Evolutionary conservation across 2,113 vertebrate species (phyloP), one percentile per base, ranked within the genome.

Genomic region (Xiphophorus couchianus): DNA sequence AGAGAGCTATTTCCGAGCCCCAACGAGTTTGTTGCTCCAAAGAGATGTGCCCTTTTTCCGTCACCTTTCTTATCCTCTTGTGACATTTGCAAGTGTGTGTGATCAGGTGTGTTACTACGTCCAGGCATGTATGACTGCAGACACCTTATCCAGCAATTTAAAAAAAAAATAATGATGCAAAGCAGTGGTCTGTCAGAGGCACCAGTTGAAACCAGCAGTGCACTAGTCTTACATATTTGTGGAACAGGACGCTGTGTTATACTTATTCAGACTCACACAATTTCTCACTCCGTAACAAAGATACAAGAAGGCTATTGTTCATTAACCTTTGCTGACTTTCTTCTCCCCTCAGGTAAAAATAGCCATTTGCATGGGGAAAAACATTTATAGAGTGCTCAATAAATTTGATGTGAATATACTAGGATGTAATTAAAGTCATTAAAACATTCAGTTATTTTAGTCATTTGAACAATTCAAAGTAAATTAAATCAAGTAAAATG

Each of bases 1-100:
- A 92, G 88, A 89, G 77, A 78, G 87, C 91, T 94, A 93, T 94
- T 93, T 93, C 69, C 64, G 87, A 85, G 73, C 80, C 84, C 78
- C 73, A 66, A 73, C 79, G 83, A 89, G 87, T 87, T 77, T 3
- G 66, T 75, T 54, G 37, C 65, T 82, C 85, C 85, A 73, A 69
- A 71, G 91, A 83, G 88, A 90, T 83, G 76, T 87, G 78, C 76
- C 78, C 83, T 70, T 78, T 71, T 82, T 77, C 76, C 75, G 33
- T 88, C 87, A 87, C 84, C 90, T 84, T 66, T 83, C 77, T 7
- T 76, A 75, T 79, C 73, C 72, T 80, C 31, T 78, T 48, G 73
- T 77, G 51, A 72, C 69, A 37, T 66, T 78, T 70, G 25, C 11
- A 4, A 29, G 35, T 66, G 63, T 58, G 66, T 39, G 66, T 33